These are phyloP conservation scores for Sitophilus oryzae DNA, from an alignment of 1,140 invertebrate species.

Conservation along the genomic window DNA sequence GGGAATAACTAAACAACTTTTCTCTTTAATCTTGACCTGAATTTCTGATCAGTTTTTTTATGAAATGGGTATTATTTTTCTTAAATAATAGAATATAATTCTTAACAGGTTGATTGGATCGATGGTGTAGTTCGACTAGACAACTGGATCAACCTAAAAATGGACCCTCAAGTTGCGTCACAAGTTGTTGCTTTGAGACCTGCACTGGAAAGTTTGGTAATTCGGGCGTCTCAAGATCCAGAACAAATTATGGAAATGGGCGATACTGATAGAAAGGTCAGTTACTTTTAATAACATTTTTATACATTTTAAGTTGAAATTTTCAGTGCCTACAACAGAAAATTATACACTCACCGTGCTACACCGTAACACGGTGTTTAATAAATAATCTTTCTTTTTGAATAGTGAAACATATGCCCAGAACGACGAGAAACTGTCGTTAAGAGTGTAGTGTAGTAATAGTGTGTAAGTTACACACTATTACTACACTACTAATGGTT, in stretches of 20 bases:
- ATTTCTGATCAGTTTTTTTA: too few relatives aligned
- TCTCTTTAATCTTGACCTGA: too few relatives aligned
- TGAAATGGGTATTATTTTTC: too few relatives aligned
- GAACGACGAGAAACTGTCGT: too few relatives aligned
- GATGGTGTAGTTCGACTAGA: conserved; percentile 71
- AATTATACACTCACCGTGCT: neutral
- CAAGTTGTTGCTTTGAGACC: conserved; percentile 80
- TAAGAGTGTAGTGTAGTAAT: too few relatives aligned
- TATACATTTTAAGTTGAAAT: neutral
- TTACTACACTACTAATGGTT: too few relatives aligned
- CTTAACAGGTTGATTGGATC: conserved; percentile 42
- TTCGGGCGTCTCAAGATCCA: conserved; percentile 71
- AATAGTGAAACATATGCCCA: too few relatives aligned
- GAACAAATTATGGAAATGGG: conserved; percentile 56
- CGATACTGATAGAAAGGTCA: conserved; percentile 52
- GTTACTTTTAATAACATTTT: conserved; percentile 8
- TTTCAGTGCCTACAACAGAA: neutral
- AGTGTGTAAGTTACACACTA: too few relatives aligned
- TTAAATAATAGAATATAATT: too few relatives aligned
- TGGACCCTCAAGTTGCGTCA: conserved; percentile 71
- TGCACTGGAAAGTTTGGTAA: conserved; percentile 77
- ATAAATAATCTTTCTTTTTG: too few relatives aligned
- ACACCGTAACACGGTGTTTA: too few relatives aligned
- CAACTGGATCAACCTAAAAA: conserved; percentile 89
- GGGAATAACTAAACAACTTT: too few relatives aligned